Evolutionary conservation across 2,113 vertebrate genomes (phyloP).

Genomic region (Ceyx melanurus): DNA sequence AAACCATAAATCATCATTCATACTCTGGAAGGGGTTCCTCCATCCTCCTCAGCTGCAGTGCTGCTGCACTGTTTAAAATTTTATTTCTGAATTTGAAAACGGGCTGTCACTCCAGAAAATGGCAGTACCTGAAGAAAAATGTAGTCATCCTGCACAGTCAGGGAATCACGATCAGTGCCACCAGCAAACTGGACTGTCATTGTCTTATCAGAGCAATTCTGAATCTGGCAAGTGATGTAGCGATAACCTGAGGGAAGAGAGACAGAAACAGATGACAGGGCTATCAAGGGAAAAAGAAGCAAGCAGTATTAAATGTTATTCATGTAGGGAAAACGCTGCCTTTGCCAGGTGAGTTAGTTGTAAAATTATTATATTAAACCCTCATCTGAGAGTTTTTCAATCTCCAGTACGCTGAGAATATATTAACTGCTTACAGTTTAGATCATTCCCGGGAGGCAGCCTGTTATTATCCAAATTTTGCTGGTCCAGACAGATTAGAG

Average conservation of each 20-base stretch:
- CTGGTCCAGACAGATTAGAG: slow-evolving; percentile 51
- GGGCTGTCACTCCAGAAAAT: background rate
- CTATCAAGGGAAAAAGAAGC: slow-evolving; percentile 17
- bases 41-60: background rate
- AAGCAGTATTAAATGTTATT: slow-evolving; percentile 7
- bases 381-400: slow-evolving; percentile 1
- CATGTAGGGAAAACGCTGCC: background rate
- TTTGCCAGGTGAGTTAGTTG: slow-evolving; percentile 41
- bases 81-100: background rate
- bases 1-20: background rate
- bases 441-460: background rate
- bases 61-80: background rate
- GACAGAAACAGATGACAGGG: slow-evolving; percentile 10
- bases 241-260: slow-evolving; percentile 79
- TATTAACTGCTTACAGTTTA: slow-evolving; percentile 58
- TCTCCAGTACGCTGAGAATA: background rate
- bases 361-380: slow-evolving; percentile 66
- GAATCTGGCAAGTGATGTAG: slow-evolving; percentile 89
- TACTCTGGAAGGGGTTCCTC: background rate
- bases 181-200: slow-evolving; percentile 81
- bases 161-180: slow-evolving; percentile 85
- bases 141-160: slow-evolving; percentile 91
- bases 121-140: slow-evolving; percentile 90
- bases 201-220: slow-evolving; percentile 88
- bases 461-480: slow-evolving; percentile 54